Evolutionary conservation across 2,888 invertebrate species (phyloP), one percentile per base, ranked within the genome.

Genomic region (Rugalucina vietnamica): DNA sequence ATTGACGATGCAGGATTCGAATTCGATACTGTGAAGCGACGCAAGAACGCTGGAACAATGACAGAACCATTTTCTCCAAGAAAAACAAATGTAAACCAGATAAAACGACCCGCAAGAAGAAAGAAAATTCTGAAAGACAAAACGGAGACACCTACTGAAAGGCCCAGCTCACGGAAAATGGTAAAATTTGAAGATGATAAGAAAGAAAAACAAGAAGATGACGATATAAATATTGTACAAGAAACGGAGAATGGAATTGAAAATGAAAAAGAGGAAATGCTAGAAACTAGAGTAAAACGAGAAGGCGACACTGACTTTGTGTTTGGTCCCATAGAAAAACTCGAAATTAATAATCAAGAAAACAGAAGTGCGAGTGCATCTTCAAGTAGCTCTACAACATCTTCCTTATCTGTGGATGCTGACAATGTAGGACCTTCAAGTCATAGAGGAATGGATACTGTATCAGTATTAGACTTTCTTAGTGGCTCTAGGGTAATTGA

Each of bases 351-450:
- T 12, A 27, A 54, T 60, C 24, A 29, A 5, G 24, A 27, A 54
- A n/a, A 8, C n/a, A n/a, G 54, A 54, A n/a, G 4, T 8, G 10
- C 24, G 60, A 5, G 24, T 27, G 10, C 60, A 60, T 60, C 60
- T 60, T n/a, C n/a, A n/a, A 29, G 27, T 5, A 60, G 60, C 27
- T 60, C 60, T 60, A 43, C 8, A 8, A 27, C 27, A n/a, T 14
- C 18, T 12, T 60, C 60, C 4, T 5, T 70, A 10, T 70, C 70
- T 18, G 5, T 70, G n/a, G 70, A 70, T 14, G 70, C 65, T 0
- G 85, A 60, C 69, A 82, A 86, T 54, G 50, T 88, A 14, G 88
- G 88, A 0, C 85, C 81, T 57, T 84, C 88, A 60, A 88, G 88
- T 82, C 82, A 88, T n/a, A 54, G 70, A 29, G 69, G 76, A 8